Evolutionary conservation across 2,797 vertebrate genomes (phyloP).

Genomic region (Fundulus diaphanus): DNA sequence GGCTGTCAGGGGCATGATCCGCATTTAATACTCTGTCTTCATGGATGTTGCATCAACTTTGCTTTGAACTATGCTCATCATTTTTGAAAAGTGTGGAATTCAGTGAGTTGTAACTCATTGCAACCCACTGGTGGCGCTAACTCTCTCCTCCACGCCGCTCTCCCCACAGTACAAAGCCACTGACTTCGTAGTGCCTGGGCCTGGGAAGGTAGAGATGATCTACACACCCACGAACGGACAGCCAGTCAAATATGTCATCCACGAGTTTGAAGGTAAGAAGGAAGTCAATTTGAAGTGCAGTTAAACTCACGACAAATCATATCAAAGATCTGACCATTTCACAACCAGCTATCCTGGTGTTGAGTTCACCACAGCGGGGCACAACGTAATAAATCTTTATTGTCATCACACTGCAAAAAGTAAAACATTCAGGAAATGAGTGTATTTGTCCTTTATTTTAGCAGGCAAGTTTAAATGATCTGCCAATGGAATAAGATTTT

Average conservation of each 20-base stretch:
- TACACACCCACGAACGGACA: slow-evolving; percentile 87
- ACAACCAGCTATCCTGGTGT: too few relatives aligned
- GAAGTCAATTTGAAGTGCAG: background rate
- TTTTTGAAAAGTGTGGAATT: background rate
- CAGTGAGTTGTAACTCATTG: background rate
- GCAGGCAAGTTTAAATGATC: too few relatives aligned
- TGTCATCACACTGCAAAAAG: too few relatives aligned
- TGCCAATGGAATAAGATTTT: too few relatives aligned
- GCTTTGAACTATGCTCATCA: background rate
- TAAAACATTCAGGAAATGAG: too few relatives aligned
- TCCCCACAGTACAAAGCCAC: slow-evolving; percentile 93
- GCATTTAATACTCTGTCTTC: background rate
- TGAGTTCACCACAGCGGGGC: too few relatives aligned
- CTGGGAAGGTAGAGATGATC: slow-evolving; percentile 93
- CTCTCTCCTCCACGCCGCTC: background rate
- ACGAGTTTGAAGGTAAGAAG: slow-evolving; percentile 90
- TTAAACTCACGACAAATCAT: background rate
- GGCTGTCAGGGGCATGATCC: background rate
- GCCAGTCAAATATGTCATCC: slow-evolving; percentile 85
- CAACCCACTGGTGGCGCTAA: background rate
- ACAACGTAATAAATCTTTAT: too few relatives aligned
- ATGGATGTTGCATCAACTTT: slow-evolving; percentile 11
- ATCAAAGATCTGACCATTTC: background rate
- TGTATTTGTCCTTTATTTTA: too few relatives aligned
- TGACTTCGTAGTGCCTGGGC: slow-evolving; percentile 95